A percentile compares a stretch with the other conserved stretches of the same genome.
These are phyloP conservation scores for Actenoides hombroni DNA, from an alignment of 2,113 vertebrate genomes.

Conservation along the genomic window DNA sequence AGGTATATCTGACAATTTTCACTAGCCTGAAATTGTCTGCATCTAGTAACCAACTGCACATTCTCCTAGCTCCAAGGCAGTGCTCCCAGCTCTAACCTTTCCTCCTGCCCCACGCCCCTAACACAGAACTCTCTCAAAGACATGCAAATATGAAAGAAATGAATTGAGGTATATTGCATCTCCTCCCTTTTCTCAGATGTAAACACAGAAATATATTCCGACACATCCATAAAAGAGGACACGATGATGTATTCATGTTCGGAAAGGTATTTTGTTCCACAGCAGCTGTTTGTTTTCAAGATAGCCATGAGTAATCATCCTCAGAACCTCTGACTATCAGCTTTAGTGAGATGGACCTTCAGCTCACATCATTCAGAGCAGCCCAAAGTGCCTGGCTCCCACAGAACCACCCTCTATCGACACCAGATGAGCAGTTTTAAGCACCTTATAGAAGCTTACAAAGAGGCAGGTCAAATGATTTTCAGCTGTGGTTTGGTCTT, in stretches of 20 bases:
- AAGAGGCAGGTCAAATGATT: neutral
- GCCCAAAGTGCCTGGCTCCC: neutral
- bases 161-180: neutral
- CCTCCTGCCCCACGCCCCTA: neutral
- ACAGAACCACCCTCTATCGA: neutral
- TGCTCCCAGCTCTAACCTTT: neutral
- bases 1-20: neutral
- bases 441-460: neutral
- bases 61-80: neutral
- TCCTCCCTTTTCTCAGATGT: neutral
- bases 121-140: neutral
- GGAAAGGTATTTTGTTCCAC: neutral
- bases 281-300: neutral
- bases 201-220: neutral
- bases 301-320: accelerated
- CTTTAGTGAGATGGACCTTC: neutral
- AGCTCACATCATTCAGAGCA: neutral
- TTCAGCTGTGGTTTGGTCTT: neutral
- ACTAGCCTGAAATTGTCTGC: neutral
- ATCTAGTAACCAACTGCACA: neutral
- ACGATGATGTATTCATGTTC: neutral
- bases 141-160: neutral
- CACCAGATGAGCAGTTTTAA: neutral
- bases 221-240: neutral
- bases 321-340: neutral